These are phyloP conservation scores for Oreochromis spilurus DNA, from an alignment of 2,113 vertebrate genomes.

Conservation along the genomic window DNA sequence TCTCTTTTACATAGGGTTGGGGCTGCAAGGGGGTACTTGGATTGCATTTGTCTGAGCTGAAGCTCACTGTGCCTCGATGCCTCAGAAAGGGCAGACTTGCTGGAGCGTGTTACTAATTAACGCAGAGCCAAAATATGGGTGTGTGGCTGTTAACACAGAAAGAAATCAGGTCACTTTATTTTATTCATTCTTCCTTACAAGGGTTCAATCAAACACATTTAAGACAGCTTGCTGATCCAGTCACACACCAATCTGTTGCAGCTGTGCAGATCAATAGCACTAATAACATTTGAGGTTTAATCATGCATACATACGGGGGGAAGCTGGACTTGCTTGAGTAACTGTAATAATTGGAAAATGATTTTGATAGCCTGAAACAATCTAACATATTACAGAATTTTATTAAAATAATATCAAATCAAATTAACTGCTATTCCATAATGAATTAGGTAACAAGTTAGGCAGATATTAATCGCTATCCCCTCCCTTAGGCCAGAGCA, in stretches of 20 bases:
- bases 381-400: conserved; percentile 99
- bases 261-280: conserved; percentile 66
- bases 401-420: conserved; percentile 99
- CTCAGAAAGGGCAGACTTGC: conserved; percentile 50
- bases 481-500: conserved; percentile 86
- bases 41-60: conserved; percentile 33
- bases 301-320: conserved; percentile 74
- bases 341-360: conserved; percentile 99
- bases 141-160: conserved; percentile 26
- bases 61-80: conserved; percentile 40
- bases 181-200: conserved; percentile 22
- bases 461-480: conserved; percentile 99
- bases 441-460: conserved; percentile 99
- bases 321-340: conserved; percentile 90
- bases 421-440: conserved; percentile 99
- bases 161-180: conserved; percentile 49
- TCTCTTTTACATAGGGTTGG: background rate
- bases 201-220: conserved; percentile 63
- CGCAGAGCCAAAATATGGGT: conserved; percentile 29
- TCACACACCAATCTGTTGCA: conserved; percentile 53
- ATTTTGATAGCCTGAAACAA: conserved; percentile 99
- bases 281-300: conserved; percentile 83
- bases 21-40: background rate
- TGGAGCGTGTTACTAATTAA: conserved; percentile 64
- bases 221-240: conserved; percentile 66